These are phyloP conservation scores for Drosophila auraria DNA, from an alignment of 1,140 invertebrate species.

Conservation along the genomic window DNA sequence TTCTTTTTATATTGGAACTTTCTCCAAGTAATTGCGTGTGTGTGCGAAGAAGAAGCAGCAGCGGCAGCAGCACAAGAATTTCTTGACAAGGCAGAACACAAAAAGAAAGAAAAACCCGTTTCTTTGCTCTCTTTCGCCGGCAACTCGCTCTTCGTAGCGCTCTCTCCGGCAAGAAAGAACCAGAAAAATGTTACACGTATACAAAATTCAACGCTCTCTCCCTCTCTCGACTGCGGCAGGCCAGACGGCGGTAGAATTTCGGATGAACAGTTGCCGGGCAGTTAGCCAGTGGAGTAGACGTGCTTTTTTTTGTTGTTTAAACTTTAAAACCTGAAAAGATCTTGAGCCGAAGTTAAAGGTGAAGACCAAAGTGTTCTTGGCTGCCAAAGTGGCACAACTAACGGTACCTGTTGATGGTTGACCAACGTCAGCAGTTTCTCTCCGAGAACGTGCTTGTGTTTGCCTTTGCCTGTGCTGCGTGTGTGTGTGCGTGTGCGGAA, in stretches of 20 bases:
- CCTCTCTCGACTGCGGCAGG: constrained; percentile 39
- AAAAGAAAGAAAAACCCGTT: constrained; percentile 55
- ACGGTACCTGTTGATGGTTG: constrained; percentile 69
- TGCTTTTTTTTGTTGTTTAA: constrained; percentile 23
- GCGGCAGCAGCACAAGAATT: constrained; percentile 19
- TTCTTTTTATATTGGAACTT: constrained; percentile 48
- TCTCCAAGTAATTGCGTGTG: constrained; percentile 45
- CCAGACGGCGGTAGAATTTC: constrained; percentile 1
- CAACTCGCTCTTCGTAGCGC: constrained; percentile 7
- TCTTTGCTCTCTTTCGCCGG: constrained; percentile 30
- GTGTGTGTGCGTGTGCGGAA: neutral
- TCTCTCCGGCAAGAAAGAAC: constrained; percentile 50
- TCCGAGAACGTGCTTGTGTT: neutral
- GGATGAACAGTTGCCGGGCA: constrained; percentile 62
- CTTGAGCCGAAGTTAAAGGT: constrained; percentile 19
- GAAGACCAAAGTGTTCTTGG: constrained; percentile 11
- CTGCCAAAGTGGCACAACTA: constrained; percentile 68
- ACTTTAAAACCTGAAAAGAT: neutral
- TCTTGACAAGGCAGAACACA: neutral
- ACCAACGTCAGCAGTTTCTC: constrained; percentile 58
- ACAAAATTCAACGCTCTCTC: constrained; percentile 53
- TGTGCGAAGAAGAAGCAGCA: neutral
- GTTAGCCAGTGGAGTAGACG: constrained; percentile 56
- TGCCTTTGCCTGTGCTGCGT: neutral
- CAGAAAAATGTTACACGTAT: constrained; percentile 82